Evolutionary conservation across 2,113 vertebrate genomes (phyloP), one percentile per base, ranked within the genome.

Genomic region (Vidua macroura): DNA sequence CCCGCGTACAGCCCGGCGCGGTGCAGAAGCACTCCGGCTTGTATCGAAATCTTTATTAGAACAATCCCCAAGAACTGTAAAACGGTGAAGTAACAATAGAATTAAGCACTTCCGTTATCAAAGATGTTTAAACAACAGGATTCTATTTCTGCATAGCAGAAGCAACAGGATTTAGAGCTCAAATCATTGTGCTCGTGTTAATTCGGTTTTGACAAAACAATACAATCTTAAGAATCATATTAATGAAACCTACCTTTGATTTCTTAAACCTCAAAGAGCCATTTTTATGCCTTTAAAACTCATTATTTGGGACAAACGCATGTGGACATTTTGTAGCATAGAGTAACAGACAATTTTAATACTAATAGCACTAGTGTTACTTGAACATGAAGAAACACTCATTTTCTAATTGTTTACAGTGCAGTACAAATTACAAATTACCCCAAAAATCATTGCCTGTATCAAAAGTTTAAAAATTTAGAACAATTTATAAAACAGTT

Each of bases 101-200:
- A 94, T 96, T 91, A 97, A 98, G 92, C 80, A 78, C 85, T 96
- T 96, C 39, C n/a, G 60, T 97, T 98, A 96, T 93, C 96, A 97
- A 97, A 98, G 89, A 31, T 89, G 93, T 37, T 96, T 92, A 90
- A 86, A 97, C 93, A 96, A 76, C 30, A 92, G 41, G 62, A 88
- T 95, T 92, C 93, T 64, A 91, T 96, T 97, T 98, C 98, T 98
- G 98, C 98, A 98, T 37, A 97, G 98, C 98, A 98, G 98, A 98
- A 98, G 93, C 96, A 94, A 94, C 31, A 68, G 28, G 52, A 76
- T 96, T 95, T 92, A 97, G 90, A 97, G 95, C 86, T 95, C 91
- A 91, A 74, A 83, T 39, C 21, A 83, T 86, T 70, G 10, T 48
- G 91, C 97, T 97, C 90, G 4, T 21, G 35, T 96, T 95, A 96